These are phyloP conservation scores for Thamnaconus septentrionalis DNA, from an alignment of 2,113 vertebrate genomes.

Conservation along the genomic window DNA sequence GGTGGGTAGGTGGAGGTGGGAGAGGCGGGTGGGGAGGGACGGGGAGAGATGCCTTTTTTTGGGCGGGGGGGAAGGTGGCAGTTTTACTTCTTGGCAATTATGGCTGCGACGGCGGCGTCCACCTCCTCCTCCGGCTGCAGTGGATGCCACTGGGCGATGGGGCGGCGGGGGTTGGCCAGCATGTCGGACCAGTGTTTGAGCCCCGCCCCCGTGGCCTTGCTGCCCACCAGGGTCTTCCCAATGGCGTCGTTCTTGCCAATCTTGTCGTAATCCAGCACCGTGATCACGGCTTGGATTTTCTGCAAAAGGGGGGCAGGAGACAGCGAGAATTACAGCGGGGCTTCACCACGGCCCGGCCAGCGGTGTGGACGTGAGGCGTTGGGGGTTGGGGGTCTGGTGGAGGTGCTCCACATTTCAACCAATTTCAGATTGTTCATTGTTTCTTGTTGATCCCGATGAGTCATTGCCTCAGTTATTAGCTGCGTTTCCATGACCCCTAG, in stretches of 20 bases:
- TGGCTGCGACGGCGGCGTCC: conserved; percentile 82
- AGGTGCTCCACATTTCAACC: no score
- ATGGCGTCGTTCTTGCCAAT: conserved; percentile 98
- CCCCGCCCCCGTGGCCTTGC: conserved; percentile 88
- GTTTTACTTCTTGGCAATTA: conserved; percentile 91
- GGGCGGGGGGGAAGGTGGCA: conserved; percentile 24
- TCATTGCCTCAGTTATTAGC: no score
- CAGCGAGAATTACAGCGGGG: not conserved
- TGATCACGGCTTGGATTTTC: conserved; percentile 98
- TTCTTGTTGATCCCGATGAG: no score
- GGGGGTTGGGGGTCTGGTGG: no score
- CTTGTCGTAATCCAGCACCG: conserved; percentile 98
- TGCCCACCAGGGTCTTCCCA: conserved; percentile 94
- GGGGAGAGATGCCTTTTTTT: not conserved
- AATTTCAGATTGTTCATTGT: no score
- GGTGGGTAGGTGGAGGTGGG: conserved; percentile 16
- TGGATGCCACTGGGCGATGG: conserved; percentile 98
- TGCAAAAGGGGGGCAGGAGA: conserved; percentile 44
- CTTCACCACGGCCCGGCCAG: not conserved
- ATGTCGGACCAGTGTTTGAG: conserved; percentile 98
- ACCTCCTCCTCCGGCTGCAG: conserved; percentile 97
- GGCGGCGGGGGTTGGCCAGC: conserved; percentile 95
- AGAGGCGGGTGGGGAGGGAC: not conserved
- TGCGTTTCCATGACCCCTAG: no score
- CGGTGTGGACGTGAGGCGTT: not conserved